phyloP scores from a whole-genome alignment of 2,113 vertebrate genomes.

The Heteronetta atricapilla region DNA sequence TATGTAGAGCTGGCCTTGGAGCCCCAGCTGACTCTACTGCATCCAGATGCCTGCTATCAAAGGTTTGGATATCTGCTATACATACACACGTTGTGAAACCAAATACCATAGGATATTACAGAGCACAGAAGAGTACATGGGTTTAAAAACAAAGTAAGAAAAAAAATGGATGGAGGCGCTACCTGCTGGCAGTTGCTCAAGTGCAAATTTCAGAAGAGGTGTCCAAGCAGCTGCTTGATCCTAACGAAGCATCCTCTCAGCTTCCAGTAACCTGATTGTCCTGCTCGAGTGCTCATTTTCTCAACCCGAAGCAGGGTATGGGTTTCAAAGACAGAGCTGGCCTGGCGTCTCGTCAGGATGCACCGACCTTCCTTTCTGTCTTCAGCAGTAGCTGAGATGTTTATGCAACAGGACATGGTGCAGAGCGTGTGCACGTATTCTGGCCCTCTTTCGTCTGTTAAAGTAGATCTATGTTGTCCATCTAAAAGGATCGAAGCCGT shows the following conservation, averaged over 20 bases:
- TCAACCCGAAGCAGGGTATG: neutral
- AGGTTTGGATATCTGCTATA: neutral
- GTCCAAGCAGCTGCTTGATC: neutral
- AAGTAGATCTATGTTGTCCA: neutral
- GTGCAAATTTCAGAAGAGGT: neutral
- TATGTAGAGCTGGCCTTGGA: fast-evolving
- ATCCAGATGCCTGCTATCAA: neutral
- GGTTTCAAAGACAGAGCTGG: neutral
- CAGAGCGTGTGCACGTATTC: neutral
- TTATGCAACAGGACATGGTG: neutral
- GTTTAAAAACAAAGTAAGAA: neutral
- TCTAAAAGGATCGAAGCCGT: neutral
- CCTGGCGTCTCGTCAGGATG: neutral
- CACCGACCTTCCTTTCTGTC: neutral
- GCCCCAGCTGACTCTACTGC: neutral
- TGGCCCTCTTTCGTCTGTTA: neutral
- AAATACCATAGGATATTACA: fast-evolving
- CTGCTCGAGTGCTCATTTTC: neutral
- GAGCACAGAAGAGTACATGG: neutral
- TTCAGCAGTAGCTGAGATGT: neutral
- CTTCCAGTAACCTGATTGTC: neutral
- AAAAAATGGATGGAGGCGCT: fast-evolving
- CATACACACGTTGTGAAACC: neutral
- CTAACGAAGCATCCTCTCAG: neutral
- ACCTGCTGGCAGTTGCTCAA: neutral